Conservation (phyloP, 1,140 invertebrate genomes). For the Ceratina japonica region DNA sequence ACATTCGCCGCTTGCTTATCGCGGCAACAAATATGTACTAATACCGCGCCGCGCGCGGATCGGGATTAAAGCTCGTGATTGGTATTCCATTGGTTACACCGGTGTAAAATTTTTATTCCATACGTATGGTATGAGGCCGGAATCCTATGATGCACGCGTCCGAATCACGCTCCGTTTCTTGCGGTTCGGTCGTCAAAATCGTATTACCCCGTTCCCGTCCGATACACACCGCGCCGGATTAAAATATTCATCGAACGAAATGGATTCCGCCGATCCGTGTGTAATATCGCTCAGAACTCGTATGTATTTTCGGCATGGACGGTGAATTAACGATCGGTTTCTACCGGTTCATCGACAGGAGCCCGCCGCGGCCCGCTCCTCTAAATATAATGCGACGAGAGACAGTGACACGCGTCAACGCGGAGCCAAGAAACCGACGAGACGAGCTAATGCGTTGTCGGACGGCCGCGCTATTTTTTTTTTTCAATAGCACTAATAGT, state of each 20-base stretch:
- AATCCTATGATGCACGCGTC: not conserved
- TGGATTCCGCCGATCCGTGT: not conserved
- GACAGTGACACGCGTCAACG: constrained; percentile 59
- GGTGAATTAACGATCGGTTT: constrained; percentile 2
- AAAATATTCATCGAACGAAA: constrained; percentile 9
- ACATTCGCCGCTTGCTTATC: too few relatives aligned
- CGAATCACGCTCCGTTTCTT: constrained; percentile 24
- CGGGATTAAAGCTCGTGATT: not conserved
- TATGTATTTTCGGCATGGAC: too few relatives aligned
- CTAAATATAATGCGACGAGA: constrained; percentile 73
- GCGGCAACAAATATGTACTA: too few relatives aligned
- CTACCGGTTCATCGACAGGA: constrained; percentile 46
- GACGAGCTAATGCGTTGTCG: constrained; percentile 70
- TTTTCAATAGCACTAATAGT: not conserved
- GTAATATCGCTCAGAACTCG: not conserved
- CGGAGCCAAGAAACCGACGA: constrained; percentile 38
- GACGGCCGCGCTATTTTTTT: constrained; percentile 55
- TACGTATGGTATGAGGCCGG: not conserved
- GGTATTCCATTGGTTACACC: constrained; percentile 1
- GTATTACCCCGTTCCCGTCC: not conserved
- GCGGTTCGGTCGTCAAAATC: constrained; percentile 25
- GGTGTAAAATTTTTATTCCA: constrained; percentile 36
- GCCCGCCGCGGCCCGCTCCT: constrained; percentile 37
- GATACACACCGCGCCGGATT: not conserved
- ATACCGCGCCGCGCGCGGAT: not conserved